Conservation (phyloP, 2,888 invertebrate species). For the Acholoe squamosa region DNA sequence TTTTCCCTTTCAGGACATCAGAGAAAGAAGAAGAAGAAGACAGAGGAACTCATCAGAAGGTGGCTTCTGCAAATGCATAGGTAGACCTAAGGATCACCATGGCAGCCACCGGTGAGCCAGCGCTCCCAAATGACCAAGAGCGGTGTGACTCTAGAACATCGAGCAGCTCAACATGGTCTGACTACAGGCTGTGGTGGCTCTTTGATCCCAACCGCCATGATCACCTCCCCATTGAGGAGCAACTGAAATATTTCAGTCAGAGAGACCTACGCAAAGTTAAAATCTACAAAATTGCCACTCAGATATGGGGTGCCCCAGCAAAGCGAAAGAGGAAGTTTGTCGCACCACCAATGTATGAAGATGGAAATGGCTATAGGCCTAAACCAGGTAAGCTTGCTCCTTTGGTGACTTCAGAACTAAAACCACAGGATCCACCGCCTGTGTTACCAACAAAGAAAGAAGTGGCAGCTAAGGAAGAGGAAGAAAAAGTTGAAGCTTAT, state of each 20-base stretch:
- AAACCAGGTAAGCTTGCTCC: background rate
- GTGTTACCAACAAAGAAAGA: background rate
- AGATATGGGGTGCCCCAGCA: constrained; percentile 80
- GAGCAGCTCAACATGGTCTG: constrained; percentile 29
- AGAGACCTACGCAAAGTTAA: constrained; percentile 78
- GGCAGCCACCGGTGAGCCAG: background rate
- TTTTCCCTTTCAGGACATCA: background rate
- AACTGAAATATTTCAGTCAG: constrained; percentile 77
- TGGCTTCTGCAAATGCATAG: background rate
- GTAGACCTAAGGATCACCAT: background rate
- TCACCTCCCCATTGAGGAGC: constrained; percentile 78
- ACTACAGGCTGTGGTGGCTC: constrained; percentile 77
- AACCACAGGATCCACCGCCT: constrained; percentile 8
- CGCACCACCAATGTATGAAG: constrained; percentile 79
- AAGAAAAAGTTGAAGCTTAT: constrained; percentile 72
- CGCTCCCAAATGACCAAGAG: background rate
- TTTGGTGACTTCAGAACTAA: constrained; percentile 36
- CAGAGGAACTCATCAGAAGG: background rate
- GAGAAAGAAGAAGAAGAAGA: background rate
- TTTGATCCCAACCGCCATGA: constrained; percentile 80
- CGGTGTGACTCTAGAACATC: constrained; percentile 35
- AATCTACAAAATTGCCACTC: constrained; percentile 80
- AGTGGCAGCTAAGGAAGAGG: constrained; percentile 53
- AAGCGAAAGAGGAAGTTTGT: constrained; percentile 77
- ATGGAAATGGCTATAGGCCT: background rate